These are phyloP conservation scores for Drosophila bipectinata DNA, from an alignment of 1,140 invertebrate genomes.

Conservation along the genomic window DNA sequence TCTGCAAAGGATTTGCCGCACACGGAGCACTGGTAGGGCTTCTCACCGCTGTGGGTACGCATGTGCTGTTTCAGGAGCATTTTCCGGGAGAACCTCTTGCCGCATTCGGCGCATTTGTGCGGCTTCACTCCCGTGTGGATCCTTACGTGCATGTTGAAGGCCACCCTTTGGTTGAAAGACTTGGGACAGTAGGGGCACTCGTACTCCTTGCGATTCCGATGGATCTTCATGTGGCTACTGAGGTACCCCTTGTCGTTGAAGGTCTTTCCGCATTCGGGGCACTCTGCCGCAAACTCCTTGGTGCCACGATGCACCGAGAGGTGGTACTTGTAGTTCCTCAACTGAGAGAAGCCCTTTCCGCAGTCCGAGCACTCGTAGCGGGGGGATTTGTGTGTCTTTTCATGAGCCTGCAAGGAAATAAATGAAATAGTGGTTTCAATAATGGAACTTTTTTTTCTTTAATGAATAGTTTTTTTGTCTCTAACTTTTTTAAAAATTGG, in stretches of 20 bases:
- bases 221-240: slow-evolving; percentile 92
- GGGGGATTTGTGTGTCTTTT: slow-evolving; percentile 85
- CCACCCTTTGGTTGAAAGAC: slow-evolving; percentile 91
- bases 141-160: slow-evolving; percentile 92
- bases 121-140: slow-evolving; percentile 93
- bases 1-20: slow-evolving; percentile 87
- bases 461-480: no score
- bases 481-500: no score
- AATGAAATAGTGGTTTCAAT: background rate
- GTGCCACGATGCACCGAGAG: slow-evolving; percentile 90
- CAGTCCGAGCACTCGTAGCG: slow-evolving; percentile 90
- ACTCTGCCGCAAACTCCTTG: slow-evolving; percentile 89
- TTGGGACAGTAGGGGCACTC: slow-evolving; percentile 90
- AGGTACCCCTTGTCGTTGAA: slow-evolving; percentile 92
- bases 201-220: slow-evolving; percentile 90
- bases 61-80: slow-evolving; percentile 92
- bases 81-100: slow-evolving; percentile 93
- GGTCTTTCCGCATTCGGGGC: slow-evolving; percentile 90
- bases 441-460: background rate
- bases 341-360: slow-evolving; percentile 91
- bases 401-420: slow-evolving; percentile 57
- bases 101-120: slow-evolving; percentile 92
- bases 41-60: slow-evolving; percentile 87
- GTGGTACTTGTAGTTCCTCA: slow-evolving; percentile 91
- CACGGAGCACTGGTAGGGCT: slow-evolving; percentile 81